Evolutionary conservation across 2,888 invertebrate species (phyloP), one percentile per base, ranked within the genome.

Genomic region (Strigamia crassipes): DNA sequence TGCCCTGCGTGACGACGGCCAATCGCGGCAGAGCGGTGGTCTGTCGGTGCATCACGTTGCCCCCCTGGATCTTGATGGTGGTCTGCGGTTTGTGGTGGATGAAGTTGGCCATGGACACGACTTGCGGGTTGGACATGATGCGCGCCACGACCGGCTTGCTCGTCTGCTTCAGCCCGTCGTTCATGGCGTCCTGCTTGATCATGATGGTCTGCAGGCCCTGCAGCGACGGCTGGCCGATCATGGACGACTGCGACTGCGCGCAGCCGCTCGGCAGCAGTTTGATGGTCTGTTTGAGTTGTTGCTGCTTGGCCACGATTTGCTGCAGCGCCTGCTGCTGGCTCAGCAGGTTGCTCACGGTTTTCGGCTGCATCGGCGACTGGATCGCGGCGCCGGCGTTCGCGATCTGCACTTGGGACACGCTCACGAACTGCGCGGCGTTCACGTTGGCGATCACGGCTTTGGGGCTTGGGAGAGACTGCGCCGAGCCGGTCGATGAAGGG

Each of bases 371-470:
- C 6, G 78, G 12, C n/a, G 82, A 18, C 2, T 34, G 42, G 15
- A 78, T 42, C 61, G 81, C 34, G 18, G 77, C 34, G 38, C 18
- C 34, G 31, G 80, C 61, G 77, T 15, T 82, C 13, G 61, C 66
- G 27, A 81, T 81, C 31, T 81, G 81, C 2, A 81, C 81, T 34
- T 82, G 82, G 6, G 82, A 82, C 6, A 82, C 82, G n/a, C 82
- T 82, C 4, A 82, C 84, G 66, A 84, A 83, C 23, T 84, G 84
- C 61, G 84, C 83, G 12, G 84, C 83, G 82, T 83, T 84, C 10
- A 84, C 80, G 80, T 83, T 84, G 51, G 83, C 84, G 46, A 84
- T 81, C 27, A 84, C 81, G 78, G 83, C 80, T 77, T 84, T 84
- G 13, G 84, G 61, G 78, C 80, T 83, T 18, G 83, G 80, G 23